Conservation (phyloP, 2,797 vertebrate genomes). For the Eulemur rubriventer region DNA sequence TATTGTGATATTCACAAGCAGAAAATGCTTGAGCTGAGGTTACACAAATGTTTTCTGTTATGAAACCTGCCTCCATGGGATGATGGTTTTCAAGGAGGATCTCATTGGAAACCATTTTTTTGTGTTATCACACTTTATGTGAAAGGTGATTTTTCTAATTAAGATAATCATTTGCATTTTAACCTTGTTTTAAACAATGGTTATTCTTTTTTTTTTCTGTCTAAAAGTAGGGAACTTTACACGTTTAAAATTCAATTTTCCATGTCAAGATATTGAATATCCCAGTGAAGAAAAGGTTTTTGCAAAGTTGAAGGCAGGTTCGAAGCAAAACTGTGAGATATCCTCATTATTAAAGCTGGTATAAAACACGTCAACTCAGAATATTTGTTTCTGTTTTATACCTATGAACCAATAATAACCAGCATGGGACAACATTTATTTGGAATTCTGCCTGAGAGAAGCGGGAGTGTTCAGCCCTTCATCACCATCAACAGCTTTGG, state of each 20-base stretch:
- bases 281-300: neutral
- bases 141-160: constrained; percentile 24
- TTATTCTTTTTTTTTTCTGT: neutral
- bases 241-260: neutral
- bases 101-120: neutral
- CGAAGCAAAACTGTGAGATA: neutral
- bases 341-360: neutral
- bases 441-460: neutral
- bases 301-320: neutral
- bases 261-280: neutral
- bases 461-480: neutral
- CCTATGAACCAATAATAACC: neutral
- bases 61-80: neutral
- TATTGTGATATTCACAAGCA: neutral
- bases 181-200: neutral
- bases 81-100: neutral
- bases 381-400: neutral
- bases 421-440: neutral
- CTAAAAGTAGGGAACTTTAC: neutral
- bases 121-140: neutral
- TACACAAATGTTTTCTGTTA: constrained; percentile 36
- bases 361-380: neutral
- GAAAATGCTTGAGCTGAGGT: neutral
- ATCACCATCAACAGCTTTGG: neutral
- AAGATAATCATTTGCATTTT: neutral